Base-by-base conservation (phyloP, 2,113 vertebrate genomes). In the Alces alces region DNA sequence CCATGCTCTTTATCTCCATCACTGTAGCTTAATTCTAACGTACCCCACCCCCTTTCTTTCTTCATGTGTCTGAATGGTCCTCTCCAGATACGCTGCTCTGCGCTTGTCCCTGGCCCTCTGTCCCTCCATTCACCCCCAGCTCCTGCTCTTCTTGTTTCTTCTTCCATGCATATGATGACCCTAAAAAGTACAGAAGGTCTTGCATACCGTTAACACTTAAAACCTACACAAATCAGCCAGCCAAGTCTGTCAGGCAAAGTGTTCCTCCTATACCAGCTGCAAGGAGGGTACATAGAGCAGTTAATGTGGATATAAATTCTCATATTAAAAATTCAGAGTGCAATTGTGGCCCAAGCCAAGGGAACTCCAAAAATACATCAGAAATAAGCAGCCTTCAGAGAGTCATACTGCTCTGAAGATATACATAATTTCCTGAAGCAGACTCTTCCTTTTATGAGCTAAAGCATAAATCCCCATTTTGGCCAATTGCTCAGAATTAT, bases 401-500 rank as follows among this genome's bases (percentile, higher is more conserved):
- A 93, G 43, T 76, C 39, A 6, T 60, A 90, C 5, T 66, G 30
- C 60, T 82, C 50, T 86, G 30, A 92, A 88, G n/a, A 73, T 17
- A 73, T 27, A 64, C 25, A 70, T 57, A 85, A 93, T 97, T 93
- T 91, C 55, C 84, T 61, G 6, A 73, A 96, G 27, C 19, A 70
- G 12, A 82, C 30, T 61, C 73, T 82, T n/a, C 30, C 14, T 96
- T 55, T 76, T 83, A 66, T 43, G 64, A 96, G 43, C 36, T 60
- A 84, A 97, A 84, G 64, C 43, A 89, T 90, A 90, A 92, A 89
- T 73, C 86, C 36, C 43, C 45, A 70, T 91, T 86, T 97, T 93
- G 93, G 36, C 52, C 95, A 96, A 64, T 55, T 96, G n/a, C 27
- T 96, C 64, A 58, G n/a, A 73, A 78, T 97, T 93, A 89, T 60